A percentile compares a stretch with the other conserved stretches of the same genome.
Evolutionary conservation across 2,888 invertebrate genomes (phyloP).

Genomic region (Cylindroiulus punctatus): DNA sequence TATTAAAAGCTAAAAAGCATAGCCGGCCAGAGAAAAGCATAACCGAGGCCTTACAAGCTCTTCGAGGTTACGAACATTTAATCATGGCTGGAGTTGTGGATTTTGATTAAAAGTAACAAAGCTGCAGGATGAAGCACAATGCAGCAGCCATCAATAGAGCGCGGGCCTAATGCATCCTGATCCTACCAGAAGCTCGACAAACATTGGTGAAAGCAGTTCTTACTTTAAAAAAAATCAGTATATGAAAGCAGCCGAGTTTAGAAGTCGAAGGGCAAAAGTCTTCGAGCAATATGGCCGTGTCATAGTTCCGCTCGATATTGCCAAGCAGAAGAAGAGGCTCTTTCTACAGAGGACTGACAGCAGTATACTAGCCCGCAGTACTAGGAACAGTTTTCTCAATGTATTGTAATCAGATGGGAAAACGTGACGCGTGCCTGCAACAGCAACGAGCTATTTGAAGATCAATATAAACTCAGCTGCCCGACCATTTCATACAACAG

Average conservation of each 20-base stretch:
- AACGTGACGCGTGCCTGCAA: slow-evolving; percentile 25
- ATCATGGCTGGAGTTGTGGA: neutral
- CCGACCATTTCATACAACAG: slow-evolving; percentile 52
- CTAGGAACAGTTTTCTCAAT: slow-evolving; percentile 13
- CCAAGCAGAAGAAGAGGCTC: neutral
- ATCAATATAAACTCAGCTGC: slow-evolving; percentile 48
- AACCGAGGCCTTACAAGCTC: neutral
- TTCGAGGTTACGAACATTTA: neutral
- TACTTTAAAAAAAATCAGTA: slow-evolving; percentile 1
- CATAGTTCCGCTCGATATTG: slow-evolving; percentile 20
- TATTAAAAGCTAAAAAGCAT: neutral
- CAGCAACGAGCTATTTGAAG: slow-evolving; percentile 46
- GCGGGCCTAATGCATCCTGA: neutral
- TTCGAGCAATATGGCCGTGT: slow-evolving; percentile 8
- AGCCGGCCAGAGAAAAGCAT: neutral
- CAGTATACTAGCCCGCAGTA: neutral
- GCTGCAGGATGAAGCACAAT: neutral
- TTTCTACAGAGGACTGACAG: slow-evolving; percentile 8
- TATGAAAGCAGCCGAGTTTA: neutral
- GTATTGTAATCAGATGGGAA: slow-evolving; percentile 47
- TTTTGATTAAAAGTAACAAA: neutral
- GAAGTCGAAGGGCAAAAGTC: slow-evolving; percentile 24
- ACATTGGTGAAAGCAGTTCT: neutral
- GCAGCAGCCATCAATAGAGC: neutral
- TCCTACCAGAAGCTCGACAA: neutral